Evolutionary conservation across 2,888 invertebrate genomes (phyloP).

Genomic region (Pachliopta kotzebuea): DNA sequence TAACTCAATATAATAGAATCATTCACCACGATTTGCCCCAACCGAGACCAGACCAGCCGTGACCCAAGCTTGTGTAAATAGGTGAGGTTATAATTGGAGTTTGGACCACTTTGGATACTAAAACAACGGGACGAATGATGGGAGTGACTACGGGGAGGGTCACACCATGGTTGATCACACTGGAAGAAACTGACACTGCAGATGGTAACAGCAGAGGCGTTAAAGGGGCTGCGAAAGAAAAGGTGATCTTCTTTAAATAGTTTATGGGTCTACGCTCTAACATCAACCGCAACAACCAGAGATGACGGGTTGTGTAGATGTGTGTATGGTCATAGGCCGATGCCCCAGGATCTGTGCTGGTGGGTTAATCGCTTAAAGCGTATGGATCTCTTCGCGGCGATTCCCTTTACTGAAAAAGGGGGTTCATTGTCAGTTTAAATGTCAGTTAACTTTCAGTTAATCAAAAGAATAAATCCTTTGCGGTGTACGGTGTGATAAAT

Average conservation of each 20-base stretch:
- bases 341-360: slow-evolving; percentile 22
- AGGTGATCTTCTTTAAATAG: slow-evolving; percentile 6
- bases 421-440: slow-evolving; percentile 33
- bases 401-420: slow-evolving; percentile 43
- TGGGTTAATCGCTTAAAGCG: slow-evolving; percentile 37
- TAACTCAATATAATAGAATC: neutral
- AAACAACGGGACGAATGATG: slow-evolving; percentile 42
- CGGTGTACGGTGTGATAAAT: neutral
- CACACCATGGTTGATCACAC: slow-evolving; percentile 55
- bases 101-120: slow-evolving; percentile 32
- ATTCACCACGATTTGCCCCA: slow-evolving; percentile 39
- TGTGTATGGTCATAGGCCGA: slow-evolving; percentile 16
- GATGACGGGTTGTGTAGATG: slow-evolving; percentile 22
- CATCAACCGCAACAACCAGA: slow-evolving; percentile 17
- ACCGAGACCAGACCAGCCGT: slow-evolving; percentile 33
- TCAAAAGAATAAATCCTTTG: too few relatives aligned
- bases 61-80: slow-evolving; percentile 31
- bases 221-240: slow-evolving; percentile 38
- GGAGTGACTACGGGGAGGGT: slow-evolving; percentile 42
- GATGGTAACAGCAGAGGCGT: slow-evolving; percentile 37
- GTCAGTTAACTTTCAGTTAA: neutral
- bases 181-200: slow-evolving; percentile 49
- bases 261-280: neutral
- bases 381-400: slow-evolving; percentile 37
- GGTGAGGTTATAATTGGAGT: slow-evolving; percentile 29